Evolutionary conservation across 2,888 invertebrate species (phyloP).

Genomic region (Petrolisthes manimaculis): DNA sequence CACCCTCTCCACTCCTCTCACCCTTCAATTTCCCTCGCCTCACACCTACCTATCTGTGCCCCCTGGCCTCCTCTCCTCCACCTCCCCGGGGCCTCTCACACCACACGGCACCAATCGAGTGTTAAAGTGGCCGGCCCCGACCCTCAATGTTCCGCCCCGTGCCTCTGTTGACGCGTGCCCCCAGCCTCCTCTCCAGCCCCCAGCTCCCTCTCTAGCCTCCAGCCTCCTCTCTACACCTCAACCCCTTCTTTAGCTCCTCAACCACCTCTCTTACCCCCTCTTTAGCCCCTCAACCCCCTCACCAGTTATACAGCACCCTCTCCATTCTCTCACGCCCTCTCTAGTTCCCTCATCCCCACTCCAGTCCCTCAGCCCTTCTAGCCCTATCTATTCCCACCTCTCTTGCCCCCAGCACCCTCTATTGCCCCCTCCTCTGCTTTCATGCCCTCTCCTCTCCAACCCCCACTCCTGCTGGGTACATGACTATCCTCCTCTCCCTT

Average conservation of each 20-base stretch:
- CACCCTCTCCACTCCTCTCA: not conserved
- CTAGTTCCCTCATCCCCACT: not conserved
- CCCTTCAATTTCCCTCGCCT: not conserved
- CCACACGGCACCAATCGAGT: constrained; percentile 9
- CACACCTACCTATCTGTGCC: not conserved
- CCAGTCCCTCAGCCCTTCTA: not conserved
- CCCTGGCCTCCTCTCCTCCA: not conserved
- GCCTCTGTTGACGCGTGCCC: not conserved
- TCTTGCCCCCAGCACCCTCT: not conserved
- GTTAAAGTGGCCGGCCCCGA: constrained; percentile 19
- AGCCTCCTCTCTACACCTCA: not conserved
- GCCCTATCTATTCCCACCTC: not conserved
- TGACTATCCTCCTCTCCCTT: not conserved
- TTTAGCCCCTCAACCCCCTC: not conserved
- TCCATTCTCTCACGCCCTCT: not conserved
- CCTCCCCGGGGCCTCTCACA: not conserved
- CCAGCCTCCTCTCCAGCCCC: not conserved
- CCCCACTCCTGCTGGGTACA: not conserved
- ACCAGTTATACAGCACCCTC: not conserved
- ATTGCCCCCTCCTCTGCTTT: not conserved
- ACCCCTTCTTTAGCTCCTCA: not conserved
- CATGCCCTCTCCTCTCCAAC: not conserved
- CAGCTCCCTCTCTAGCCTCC: not conserved
- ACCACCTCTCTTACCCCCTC: not conserved
- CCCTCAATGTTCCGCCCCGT: constrained; percentile 3